Base-by-base conservation (phyloP, 1,140 invertebrate species). In the Lordiphosa stackelbergi region DNA sequence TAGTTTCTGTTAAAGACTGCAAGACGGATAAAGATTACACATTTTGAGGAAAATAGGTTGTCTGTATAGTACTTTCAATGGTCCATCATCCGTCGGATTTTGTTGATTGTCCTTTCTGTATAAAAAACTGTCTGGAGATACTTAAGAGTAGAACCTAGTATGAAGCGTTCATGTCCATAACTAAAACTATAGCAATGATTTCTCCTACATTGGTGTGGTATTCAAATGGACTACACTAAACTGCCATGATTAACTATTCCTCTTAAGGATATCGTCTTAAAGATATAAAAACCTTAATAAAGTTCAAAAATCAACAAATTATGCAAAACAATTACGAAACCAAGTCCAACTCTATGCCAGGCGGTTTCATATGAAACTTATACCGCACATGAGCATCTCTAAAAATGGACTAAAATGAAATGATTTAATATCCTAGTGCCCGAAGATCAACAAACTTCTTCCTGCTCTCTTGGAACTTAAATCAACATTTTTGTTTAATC, bases 391-490 rank as follows among this genome's bases (percentile, higher is more conserved):
- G 10, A 31, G 52, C 53, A 62, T 41, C 11, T 16, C 4, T 34
- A 45, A 11, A 16, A 63, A 11, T 43, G 60, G 59, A 62, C 53
- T 62, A 11, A 62, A 54, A 61, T 54, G 22, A 54, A 61, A 13
- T 46, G 59, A 35, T 58, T 64, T 60, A 60, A 60, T 70, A 70
- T 70, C 68, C 68, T 70, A 58, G 68, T 63, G 66, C 66, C 49
- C 45, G 68, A 70, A 70, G 68, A 69, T 58, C 9, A 31, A 46
- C 7, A 9, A 34, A 6, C 16, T 59, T 34, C 68, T 70, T 71
- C 66, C 16, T 46, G 66, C 51, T 64, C 68, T 71, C 68, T 57
- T 69, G 66, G 66, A 69, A 69, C 45, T 71, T 72, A 65, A 66
- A 71, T 37, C 47, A 10, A 72, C 69, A 68, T 7, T 40, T 48